These are phyloP conservation scores for Cinclus cinclus DNA, from an alignment of 2,113 vertebrate genomes.

Conservation along the genomic window DNA sequence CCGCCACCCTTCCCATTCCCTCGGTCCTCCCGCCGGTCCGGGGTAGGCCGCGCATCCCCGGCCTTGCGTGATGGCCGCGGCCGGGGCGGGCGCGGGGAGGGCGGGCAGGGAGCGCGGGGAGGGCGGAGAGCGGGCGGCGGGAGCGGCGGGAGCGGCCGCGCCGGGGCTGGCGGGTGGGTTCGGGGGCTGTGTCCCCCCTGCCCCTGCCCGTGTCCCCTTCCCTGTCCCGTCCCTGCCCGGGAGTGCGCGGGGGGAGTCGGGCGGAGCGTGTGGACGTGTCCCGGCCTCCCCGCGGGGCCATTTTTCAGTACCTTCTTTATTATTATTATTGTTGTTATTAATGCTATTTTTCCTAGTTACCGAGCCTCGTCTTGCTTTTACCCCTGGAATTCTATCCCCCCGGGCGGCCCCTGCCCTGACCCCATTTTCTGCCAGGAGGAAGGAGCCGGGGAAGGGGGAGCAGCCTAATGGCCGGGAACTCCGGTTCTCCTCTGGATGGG, in stretches of 20 bases:
- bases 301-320: background rate
- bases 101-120: background rate
- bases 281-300: background rate
- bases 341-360: background rate
- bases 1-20: background rate
- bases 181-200: background rate
- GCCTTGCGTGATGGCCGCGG: slow-evolving; percentile 56
- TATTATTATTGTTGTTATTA: background rate
- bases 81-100: slow-evolving; percentile 23
- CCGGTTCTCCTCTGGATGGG: background rate
- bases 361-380: background rate
- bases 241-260: background rate
- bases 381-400: background rate
- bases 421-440: slow-evolving; percentile 36
- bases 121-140: background rate
- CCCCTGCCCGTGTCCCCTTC: background rate
- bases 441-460: background rate
- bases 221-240: background rate
- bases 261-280: slow-evolving; percentile 3
- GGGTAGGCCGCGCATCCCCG: slow-evolving; percentile 71
- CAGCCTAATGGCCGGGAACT: slow-evolving; percentile 21
- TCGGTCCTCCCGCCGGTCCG: background rate
- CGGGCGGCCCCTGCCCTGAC: background rate
- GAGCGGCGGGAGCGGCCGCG: background rate
- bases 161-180: background rate